Evolutionary conservation across 2,888 invertebrate genomes (phyloP).

Genomic region (Cylloceria caligata): DNA sequence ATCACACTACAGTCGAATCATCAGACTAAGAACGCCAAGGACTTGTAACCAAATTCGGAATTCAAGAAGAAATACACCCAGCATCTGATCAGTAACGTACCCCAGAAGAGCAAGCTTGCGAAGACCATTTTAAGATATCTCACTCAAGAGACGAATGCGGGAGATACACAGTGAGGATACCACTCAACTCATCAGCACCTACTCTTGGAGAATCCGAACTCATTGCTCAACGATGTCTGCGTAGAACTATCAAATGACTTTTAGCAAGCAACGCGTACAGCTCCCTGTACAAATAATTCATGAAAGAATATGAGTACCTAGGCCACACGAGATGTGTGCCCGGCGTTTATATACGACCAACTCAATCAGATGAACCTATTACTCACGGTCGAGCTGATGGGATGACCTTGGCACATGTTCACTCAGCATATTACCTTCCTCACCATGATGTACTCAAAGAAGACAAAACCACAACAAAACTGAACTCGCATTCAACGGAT

Average conservation of each 20-base stretch:
- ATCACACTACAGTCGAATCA: not conserved
- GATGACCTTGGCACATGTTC: constrained; percentile 1
- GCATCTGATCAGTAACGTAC: not conserved
- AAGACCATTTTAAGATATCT: not conserved
- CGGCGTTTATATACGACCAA: not conserved
- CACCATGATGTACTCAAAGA: no score
- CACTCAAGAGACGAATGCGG: not conserved
- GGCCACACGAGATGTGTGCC: not conserved
- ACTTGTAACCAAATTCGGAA: not conserved
- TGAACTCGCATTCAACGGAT: constrained; percentile 62
- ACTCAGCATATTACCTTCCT: constrained; percentile 34
- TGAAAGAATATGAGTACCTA: not conserved
- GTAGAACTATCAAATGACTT: not conserved
- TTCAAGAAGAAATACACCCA: not conserved
- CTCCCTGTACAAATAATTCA: not conserved
- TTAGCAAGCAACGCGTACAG: not conserved
- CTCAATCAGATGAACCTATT: not conserved
- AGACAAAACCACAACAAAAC: constrained; percentile 42
- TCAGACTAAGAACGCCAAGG: not conserved
- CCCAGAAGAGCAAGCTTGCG: no score
- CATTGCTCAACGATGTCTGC: not conserved
- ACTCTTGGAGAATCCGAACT: not conserved
- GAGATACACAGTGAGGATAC: not conserved
- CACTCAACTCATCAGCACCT: not conserved
- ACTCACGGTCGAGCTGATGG: not conserved